phyloP scores from a whole-genome alignment of 2,797 vertebrate species.

The Arnoldichthys spilopterus region DNA sequence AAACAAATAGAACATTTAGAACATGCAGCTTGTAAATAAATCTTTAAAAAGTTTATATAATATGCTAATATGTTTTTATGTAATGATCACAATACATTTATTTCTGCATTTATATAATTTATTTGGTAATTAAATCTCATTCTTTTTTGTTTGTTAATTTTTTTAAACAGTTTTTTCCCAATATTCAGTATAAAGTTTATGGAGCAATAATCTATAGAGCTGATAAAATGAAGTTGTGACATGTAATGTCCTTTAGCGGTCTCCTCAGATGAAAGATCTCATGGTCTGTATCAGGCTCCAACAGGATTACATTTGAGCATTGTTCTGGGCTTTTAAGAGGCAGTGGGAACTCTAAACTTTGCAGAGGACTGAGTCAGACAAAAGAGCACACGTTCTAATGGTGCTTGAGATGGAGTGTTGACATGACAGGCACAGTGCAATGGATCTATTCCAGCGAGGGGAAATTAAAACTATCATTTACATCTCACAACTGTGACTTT shows the following conservation, averaged over 20 bases:
- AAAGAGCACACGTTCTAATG: slow-evolving; percentile 46
- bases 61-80: not conserved
- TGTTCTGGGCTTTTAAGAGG: slow-evolving; percentile 65
- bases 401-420: slow-evolving; percentile 48
- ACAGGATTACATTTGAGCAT: slow-evolving; percentile 77
- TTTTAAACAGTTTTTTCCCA: not conserved
- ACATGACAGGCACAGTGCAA: slow-evolving; percentile 42
- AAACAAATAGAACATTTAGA: too few species aligned
- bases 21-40: too few species aligned
- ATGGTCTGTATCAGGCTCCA: slow-evolving; percentile 65
- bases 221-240: slow-evolving; percentile 43
- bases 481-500: slow-evolving; percentile 26
- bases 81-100: not conserved
- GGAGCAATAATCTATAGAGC: not conserved
- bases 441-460: slow-evolving; percentile 37
- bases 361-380: slow-evolving; percentile 43
- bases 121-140: not conserved
- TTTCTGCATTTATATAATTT: not conserved
- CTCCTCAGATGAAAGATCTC: slow-evolving; percentile 35
- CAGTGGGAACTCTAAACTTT: slow-evolving; percentile 74
- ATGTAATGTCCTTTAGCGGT: slow-evolving; percentile 31
- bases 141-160: not conserved
- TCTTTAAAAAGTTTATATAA: not conserved
- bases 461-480: slow-evolving; percentile 51
- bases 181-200: not conserved